Percentiles rank a stretch among this genome's conserved stretches.
phyloP scores from a whole-genome alignment of 2,888 invertebrate species.

The Glyphotaelius pellucidus region DNA sequence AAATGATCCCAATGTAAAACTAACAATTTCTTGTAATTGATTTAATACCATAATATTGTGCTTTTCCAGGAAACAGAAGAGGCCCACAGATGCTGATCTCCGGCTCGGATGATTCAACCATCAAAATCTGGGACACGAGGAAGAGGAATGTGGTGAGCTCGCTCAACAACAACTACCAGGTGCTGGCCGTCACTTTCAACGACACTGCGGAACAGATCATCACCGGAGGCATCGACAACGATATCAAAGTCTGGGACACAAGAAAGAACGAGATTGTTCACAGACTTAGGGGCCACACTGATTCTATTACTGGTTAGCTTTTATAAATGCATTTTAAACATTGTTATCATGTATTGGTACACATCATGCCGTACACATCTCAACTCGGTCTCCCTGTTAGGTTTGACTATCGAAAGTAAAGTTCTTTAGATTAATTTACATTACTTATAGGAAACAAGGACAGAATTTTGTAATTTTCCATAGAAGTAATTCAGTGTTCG shows the following conservation, averaged over 20 bases:
- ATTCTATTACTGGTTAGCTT: constrained; percentile 90
- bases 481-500: too few relatives aligned
- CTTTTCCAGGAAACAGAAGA: constrained; percentile 82
- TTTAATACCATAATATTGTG: neutral
- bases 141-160: constrained; percentile 88
- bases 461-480: too few relatives aligned
- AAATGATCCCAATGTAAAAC: neutral
- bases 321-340: neutral
- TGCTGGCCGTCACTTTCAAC: constrained; percentile 94
- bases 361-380: too few relatives aligned
- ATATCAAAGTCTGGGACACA: constrained; percentile 99
- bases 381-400: too few relatives aligned
- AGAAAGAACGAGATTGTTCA: constrained; percentile 91
- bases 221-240: constrained; percentile 97
- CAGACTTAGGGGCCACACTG: constrained; percentile 94
- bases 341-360: neutral
- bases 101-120: constrained; percentile 96
- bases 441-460: too few relatives aligned
- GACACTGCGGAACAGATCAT: constrained; percentile 97
- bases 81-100: constrained; percentile 95
- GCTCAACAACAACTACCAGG: constrained; percentile 85
- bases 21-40: neutral
- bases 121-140: constrained; percentile 95
- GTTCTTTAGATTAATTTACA: too few relatives aligned
- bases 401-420: too few relatives aligned